Percentiles rank a stretch among this genome's conserved stretches.
phyloP scores from a whole-genome alignment of 2,797 vertebrate species.

The Balearica regulorum region DNA sequence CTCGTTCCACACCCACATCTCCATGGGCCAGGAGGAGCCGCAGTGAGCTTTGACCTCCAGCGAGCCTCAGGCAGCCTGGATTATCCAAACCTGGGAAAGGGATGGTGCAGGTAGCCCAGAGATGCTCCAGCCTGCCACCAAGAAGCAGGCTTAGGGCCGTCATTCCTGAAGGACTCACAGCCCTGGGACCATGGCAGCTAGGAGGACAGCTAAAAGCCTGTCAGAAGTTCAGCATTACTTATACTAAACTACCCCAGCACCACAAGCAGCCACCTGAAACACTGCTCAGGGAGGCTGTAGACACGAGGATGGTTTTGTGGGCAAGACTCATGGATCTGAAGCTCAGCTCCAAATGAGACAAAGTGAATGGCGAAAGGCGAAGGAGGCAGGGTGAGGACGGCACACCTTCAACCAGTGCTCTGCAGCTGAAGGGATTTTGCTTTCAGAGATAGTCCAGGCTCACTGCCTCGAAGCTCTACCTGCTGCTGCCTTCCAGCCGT shows the following conservation, averaged over 20 bases:
- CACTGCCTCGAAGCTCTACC: neutral
- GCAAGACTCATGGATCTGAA: neutral
- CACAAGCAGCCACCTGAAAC: neutral
- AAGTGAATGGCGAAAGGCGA: neutral
- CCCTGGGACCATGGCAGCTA: neutral
- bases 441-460: neutral
- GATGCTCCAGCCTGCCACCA: neutral
- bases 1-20: accelerated
- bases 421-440: neutral
- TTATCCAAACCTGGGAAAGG: neutral
- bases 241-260: neutral
- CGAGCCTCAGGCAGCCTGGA: accelerated
- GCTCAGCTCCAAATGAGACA: neutral
- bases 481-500: neutral
- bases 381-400: neutral
- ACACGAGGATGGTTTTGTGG: neutral
- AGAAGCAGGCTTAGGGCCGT: neutral
- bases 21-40: neutral
- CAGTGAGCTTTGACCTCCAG: neutral
- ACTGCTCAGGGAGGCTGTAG: neutral
- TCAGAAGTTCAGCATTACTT: neutral
- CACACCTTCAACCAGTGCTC: neutral
- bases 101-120: neutral
- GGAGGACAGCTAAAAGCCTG: neutral
- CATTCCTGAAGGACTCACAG: neutral